Percentiles rank a stretch among this genome's conserved stretches.
Conservation (phyloP, 2,113 vertebrate species). For the Stigmatopora argus region DNA sequence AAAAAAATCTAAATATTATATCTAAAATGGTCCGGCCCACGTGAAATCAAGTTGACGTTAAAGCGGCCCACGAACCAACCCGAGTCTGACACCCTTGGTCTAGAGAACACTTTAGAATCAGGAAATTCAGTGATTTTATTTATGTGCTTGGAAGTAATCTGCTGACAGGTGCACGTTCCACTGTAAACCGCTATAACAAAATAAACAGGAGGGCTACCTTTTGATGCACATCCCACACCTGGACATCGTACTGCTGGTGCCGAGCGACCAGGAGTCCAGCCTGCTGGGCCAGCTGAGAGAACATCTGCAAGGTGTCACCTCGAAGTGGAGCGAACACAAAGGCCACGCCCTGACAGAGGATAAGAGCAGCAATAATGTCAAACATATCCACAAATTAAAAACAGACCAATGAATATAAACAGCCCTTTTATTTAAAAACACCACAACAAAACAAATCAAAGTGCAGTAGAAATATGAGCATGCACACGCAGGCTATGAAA, state of each 20-base stretch:
- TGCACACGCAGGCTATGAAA: slow-evolving; percentile 24
- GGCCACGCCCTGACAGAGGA: slow-evolving; percentile 77
- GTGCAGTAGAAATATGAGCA: slow-evolving; percentile 48
- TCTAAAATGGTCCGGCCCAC: too few species aligned
- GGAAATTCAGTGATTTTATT: not conserved
- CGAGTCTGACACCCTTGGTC: too few species aligned
- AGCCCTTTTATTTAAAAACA: slow-evolving; percentile 37
- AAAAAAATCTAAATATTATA: too few species aligned
- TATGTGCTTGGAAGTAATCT: not conserved
- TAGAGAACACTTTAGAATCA: not conserved
- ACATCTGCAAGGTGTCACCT: slow-evolving; percentile 87
- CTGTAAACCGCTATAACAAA: not conserved
- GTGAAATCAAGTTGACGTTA: too few species aligned
- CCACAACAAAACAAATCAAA: slow-evolving; percentile 59
- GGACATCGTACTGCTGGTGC: slow-evolving; percentile 91
- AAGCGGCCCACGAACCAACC: too few species aligned
- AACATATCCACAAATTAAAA: not conserved
- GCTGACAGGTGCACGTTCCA: too few species aligned
- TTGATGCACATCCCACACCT: slow-evolving; percentile 90
- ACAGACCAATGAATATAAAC: not conserved
- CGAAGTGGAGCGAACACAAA: slow-evolving; percentile 88
- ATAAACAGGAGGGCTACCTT: slow-evolving; percentile 75
- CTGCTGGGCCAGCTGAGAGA: slow-evolving; percentile 87
- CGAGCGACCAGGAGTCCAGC: slow-evolving; percentile 83
- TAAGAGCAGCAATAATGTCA: not conserved